Base-by-base conservation (phyloP, 2,113 vertebrate genomes). In the Corythoichthys intestinalis region DNA sequence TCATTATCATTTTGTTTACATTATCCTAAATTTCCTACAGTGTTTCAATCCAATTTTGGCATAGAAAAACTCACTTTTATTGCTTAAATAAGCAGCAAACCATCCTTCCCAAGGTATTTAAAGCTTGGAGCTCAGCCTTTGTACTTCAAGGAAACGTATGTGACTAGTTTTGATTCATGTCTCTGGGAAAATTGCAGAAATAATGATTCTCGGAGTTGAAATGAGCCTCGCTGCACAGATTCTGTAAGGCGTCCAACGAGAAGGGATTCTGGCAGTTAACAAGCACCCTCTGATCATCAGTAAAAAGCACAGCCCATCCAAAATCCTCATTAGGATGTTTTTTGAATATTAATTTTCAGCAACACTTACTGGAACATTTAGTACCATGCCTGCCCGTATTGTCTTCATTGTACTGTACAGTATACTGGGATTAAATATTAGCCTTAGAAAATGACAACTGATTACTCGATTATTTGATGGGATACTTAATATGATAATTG, bases 181-280 rank as follows among this genome's bases (percentile, higher is more conserved):
- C 59, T 61, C 6, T 61, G 59, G 17, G 38, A 37, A 41, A 61
- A 37, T 4, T n/a, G 59, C 61, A 28, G 44, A 47, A 58, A 63
- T 47, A 46, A 63, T 47, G 20, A 63, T n/a, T 63, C 6, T 63
- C 20, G 6, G 61, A 47, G 61, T 63, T 47, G 20, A 47, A 63
- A 63, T 34, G 41, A 63, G 61, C 41, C 61, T 63, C 20, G 44
- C 61, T 3, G n/a, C 44, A 14, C 44, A 34, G 11, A 63, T 63
- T 63, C 34, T 46, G 56, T 37, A 38, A 58, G 11, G 4, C 56
- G 61, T 63, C 61, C 61, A 63, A 63, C 10, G 56, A 37, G 56
- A 14, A 34, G 61, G 13, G 20, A 63, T 47, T 63, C 20, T 63
- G 61, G 61, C 61, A 63, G 15, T 63, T 47, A 63, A 63, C 11